Base-by-base conservation (phyloP, 2,113 vertebrate species). In the Indri indri region DNA sequence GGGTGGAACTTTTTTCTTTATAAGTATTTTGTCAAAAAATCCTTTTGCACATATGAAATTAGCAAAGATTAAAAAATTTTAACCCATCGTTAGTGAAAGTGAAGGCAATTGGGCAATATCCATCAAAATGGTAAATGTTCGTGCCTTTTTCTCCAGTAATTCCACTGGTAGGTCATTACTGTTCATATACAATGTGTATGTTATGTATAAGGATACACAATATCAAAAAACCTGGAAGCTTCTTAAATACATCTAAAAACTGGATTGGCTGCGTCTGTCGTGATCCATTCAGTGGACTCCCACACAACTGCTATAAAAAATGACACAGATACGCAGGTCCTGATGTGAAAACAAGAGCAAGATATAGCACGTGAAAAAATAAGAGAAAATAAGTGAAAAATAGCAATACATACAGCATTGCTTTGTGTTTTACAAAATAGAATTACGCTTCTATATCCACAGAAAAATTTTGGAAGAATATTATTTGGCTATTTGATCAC, bases 1-100 rank as follows among this genome's bases (percentile, higher is more conserved):
- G 73, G 34, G 73, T 18, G 18, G 47, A 92, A 74, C 10, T 66
- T 93, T 94, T 88, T 70, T 76, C 40, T 65, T 88, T n/a, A 52
- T 14, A 94, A 40, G 22, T 76, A 93, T 95, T 90, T 92, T 95
- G 11, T 77, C 45, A 74, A 68, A 37, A 14, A 86, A 91, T 66
- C 34, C 5, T 18, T 59, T 34, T 30, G 9, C 6, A 40, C 20
- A 50, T 65, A 63, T n/a, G 12, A 81, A 91, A 47, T 42, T 81
- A 23, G 25, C 71, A 93, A 40, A 91, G 59, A 40, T 12, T 70
- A 22, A 63, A 76, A 84, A 52, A 7, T 11, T 47, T 37, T 70
- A 93, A 84, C 27, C 42, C 12, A 25, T 0, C 52, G 59, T 42
- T 76, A 84, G 52, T 84, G 84, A 83, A 68, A 16, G 8, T 37